Base-by-base conservation (phyloP, 1,140 invertebrate genomes). In the Cyclina sinensis region DNA sequence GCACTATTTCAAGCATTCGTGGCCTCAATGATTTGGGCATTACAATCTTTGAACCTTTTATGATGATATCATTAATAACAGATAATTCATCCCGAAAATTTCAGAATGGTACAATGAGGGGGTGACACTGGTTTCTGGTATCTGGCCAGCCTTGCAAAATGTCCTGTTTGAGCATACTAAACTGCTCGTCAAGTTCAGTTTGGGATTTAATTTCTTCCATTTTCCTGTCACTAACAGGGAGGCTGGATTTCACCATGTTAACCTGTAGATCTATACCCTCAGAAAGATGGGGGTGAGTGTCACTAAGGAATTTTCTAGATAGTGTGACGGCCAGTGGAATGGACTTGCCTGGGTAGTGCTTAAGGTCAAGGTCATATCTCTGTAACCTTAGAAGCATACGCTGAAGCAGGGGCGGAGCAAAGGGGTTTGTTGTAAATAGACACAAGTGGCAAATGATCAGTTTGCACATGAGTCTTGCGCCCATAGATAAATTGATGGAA, bases 21-120 rank as follows among this genome's bases (percentile, higher is more conserved):
- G 30, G 7, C n/a, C 65, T 62, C 35, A 88, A 18, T 9, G 37
- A 7, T 68, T 37, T 51, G 16, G 76, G 76, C 7, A 70, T 54
- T n/a, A 81, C 65, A 43, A 88, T 21, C 51, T 68, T 81, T 3
- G 81, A 16, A 48, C 59, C 76, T 70, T 88, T 88, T 16, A 81
- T 21, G 12, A 89, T 43, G 12, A 89, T 54, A 21, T 35, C 48
- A 27, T 89, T 68, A 54, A 7, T 39, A 2, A 73, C 24, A 18
- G 65, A 27, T 0, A 84, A 27, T 39, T 83, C 65, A 39, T 89
- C 46, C 30, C 80, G 16, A 39, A 27, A 68, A 16, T 74, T 43
- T 21, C 59, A 86, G 24, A 57, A 84, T 30, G 27, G 16, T 0
- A 0, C 2, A 65, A 57, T 48, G 43, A 48, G 39, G 43, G 24